Evolutionary conservation across 1,140 invertebrate genomes (phyloP).

Genomic region (Theocolax elegans): DNA sequence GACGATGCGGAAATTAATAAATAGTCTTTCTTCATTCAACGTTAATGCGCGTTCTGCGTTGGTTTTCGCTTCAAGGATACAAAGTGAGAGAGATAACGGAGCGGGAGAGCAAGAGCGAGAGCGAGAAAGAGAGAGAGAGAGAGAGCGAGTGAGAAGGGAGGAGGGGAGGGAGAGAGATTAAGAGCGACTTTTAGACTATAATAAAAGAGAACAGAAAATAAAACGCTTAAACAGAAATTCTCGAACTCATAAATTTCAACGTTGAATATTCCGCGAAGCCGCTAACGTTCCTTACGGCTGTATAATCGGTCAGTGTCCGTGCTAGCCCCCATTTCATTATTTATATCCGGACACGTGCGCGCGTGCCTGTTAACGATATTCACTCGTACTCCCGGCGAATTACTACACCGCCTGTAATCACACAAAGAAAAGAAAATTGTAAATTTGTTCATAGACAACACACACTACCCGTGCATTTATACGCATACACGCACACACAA

Average conservation of each 20-base stretch:
- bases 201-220: background rate
- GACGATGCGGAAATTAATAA: background rate
- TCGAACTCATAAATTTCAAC: slow-evolving; percentile 6
- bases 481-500: too few relatives aligned
- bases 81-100: background rate
- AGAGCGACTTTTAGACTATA: too few relatives aligned
- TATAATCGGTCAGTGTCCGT: slow-evolving; percentile 13
- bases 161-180: too few relatives aligned
- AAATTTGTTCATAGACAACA: slow-evolving; percentile 60
- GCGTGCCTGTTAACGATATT: slow-evolving; percentile 11
- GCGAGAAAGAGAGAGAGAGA: too few relatives aligned
- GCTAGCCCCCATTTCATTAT: slow-evolving; percentile 18
- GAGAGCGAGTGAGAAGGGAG: too few relatives aligned
- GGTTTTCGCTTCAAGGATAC: background rate
- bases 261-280: background rate
- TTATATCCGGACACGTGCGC: slow-evolving; percentile 15
- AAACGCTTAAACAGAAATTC: slow-evolving; percentile 10
- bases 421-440: slow-evolving; percentile 59
- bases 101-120: too few relatives aligned
- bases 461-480: too few relatives aligned
- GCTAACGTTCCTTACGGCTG: slow-evolving; percentile 11
- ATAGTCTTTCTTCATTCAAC: too few relatives aligned
- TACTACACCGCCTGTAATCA: slow-evolving; percentile 17
- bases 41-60: background rate
- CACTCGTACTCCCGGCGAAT: slow-evolving; percentile 19